Percentiles rank a stretch among this genome's conserved stretches.
Evolutionary conservation across 2,797 vertebrate genomes (phyloP).

Genomic region (Acipenser ruthenus): DNA sequence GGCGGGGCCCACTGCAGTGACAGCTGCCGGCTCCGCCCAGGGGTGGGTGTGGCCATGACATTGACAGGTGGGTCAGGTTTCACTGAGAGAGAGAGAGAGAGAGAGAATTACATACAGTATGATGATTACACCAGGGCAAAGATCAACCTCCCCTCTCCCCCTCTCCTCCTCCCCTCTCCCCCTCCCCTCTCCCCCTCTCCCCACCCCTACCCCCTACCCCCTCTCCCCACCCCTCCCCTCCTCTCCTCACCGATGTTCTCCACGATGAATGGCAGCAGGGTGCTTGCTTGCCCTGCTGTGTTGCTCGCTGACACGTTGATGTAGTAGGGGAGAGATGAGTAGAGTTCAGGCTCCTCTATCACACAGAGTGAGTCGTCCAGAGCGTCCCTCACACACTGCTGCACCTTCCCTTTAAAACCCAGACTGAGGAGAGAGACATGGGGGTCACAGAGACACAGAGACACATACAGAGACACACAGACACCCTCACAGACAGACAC

Average conservation of each 20-base stretch:
- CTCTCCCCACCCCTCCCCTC: slow-evolving; percentile 39
- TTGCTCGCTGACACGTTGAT: slow-evolving; percentile 58
- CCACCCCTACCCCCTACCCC: too few species aligned
- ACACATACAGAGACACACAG: too few species aligned
- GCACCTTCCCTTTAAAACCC: slow-evolving; percentile 6
- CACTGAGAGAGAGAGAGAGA: slow-evolving; percentile 26
- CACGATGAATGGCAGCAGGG: slow-evolving; percentile 43
- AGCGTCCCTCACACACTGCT: slow-evolving; percentile 20
- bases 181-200: too few species aligned
- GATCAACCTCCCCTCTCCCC: too few species aligned
- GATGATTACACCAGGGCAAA: background rate
- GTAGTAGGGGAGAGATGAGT: slow-evolving; percentile 41
- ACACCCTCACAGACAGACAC: too few species aligned
- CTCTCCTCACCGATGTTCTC: slow-evolving; percentile 56
- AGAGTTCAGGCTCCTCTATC: slow-evolving; percentile 46
- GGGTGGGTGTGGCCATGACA: slow-evolving; percentile 34
- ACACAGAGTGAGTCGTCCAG: slow-evolving; percentile 34
- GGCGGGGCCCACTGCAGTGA: slow-evolving; percentile 48
- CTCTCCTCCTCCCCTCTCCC: too few species aligned
- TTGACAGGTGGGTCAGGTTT: slow-evolving; percentile 44
- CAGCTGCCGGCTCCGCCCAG: slow-evolving; percentile 32
- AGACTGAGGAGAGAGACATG: background rate
- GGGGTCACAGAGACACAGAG: too few species aligned
- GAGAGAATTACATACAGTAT: too few species aligned
- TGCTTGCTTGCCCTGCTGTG: slow-evolving; percentile 37